phyloP scores from a whole-genome alignment of 2,797 vertebrate genomes.

The Staurois parvus region DNA sequence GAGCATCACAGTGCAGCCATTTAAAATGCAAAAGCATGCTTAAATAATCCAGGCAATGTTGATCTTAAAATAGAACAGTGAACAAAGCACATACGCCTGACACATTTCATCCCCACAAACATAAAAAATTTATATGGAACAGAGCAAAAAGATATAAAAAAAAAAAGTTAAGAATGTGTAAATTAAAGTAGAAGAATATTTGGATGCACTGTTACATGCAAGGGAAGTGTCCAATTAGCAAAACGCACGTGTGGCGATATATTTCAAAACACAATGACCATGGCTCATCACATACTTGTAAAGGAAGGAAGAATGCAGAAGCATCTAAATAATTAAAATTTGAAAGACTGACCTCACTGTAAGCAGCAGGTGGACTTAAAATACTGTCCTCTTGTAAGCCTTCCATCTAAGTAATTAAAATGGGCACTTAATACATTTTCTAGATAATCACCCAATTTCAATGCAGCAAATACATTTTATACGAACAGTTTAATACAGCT shows the following conservation, averaged over 20 bases:
- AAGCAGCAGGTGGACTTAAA: slow-evolving; percentile 99
- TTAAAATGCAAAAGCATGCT: slow-evolving; percentile 43
- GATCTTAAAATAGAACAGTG: slow-evolving; percentile 12
- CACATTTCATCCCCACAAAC: slow-evolving; percentile 6
- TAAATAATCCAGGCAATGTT: slow-evolving; percentile 18
- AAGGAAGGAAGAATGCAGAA: slow-evolving; percentile 86
- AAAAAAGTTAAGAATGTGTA: slow-evolving; percentile 16
- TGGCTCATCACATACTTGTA: slow-evolving; percentile 75
- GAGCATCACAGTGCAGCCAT: neutral
- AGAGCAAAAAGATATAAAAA: neutral
- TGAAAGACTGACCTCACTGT: slow-evolving; percentile 99
- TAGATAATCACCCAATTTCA: slow-evolving; percentile 95
- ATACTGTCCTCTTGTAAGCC: slow-evolving; percentile 99
- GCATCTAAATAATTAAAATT: slow-evolving; percentile 96
- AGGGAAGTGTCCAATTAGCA: slow-evolving; percentile 37
- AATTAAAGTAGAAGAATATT: slow-evolving; percentile 34
- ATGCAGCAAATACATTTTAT: slow-evolving; percentile 84
- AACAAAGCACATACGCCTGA: slow-evolving; percentile 24
- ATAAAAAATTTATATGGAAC: slow-evolving; percentile 5
- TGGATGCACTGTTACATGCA: slow-evolving; percentile 47
- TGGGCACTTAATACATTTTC: slow-evolving; percentile 98
- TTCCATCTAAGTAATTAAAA: slow-evolving; percentile 99
- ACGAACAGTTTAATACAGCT: slow-evolving; percentile 82
- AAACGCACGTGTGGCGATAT: slow-evolving; percentile 18
- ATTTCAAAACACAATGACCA: slow-evolving; percentile 57